A percentile compares a stretch with the other conserved stretches of the same genome.
These are phyloP conservation scores for Xenops minutus DNA, from an alignment of 2,797 vertebrate species.

Conservation along the genomic window DNA sequence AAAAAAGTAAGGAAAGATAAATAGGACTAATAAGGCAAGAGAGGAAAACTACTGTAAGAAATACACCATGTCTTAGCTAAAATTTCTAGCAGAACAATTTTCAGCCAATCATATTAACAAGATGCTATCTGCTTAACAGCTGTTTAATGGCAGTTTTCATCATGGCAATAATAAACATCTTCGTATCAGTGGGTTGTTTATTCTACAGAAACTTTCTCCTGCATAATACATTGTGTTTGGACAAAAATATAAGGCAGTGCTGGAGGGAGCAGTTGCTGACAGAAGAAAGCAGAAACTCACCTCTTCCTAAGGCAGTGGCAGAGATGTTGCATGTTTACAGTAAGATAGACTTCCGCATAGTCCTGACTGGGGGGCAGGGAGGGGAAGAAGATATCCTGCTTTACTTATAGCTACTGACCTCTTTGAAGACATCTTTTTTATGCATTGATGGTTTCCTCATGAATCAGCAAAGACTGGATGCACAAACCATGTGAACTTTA, in stretches of 20 bases:
- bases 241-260: background rate
- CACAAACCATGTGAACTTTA: background rate
- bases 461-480: background rate
- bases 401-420: background rate
- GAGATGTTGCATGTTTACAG: background rate
- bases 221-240: background rate
- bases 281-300: background rate
- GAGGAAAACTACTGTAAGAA: background rate
- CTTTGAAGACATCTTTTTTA: background rate
- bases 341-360: background rate
- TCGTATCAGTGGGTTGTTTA: background rate
- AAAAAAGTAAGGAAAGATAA: background rate
- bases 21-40: background rate
- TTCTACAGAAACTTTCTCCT: background rate
- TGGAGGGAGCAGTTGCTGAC: background rate
- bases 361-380: background rate
- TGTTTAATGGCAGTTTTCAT: background rate
- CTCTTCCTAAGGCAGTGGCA: background rate
- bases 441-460: background rate
- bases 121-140: background rate
- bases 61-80: background rate
- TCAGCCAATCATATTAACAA: background rate
- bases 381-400: background rate
- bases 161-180: background rate
- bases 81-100: background rate